Evolutionary conservation across 30 jellyfish, hydroid and myxozoan species (phyloP), one percentile per base, ranked within the genome.

Genomic region (Sanderia malayensis): DNA sequence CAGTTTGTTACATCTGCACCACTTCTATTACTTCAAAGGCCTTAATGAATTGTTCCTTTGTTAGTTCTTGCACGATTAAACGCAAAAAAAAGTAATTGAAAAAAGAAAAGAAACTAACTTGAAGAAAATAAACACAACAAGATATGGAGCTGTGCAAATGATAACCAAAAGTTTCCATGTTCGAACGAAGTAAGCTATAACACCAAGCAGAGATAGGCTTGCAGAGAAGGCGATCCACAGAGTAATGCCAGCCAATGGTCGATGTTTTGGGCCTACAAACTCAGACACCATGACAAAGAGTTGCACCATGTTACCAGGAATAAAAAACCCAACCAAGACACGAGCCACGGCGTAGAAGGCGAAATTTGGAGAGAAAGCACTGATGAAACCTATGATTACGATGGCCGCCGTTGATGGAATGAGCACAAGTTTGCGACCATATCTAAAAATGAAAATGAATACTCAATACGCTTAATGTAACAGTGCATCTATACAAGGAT

Each of bases 231-330:
- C 32, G 8, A 89, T 11, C 95, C 95, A 89, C 15, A 82, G 70
- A 0, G 85, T 61, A 15, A 70, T 74, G 18, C 97, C 97, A 30
- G 97, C 94, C 46, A 61, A 25, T 9, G 97, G 97, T 2, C 97
- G 92, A 63, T 79, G 61, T 59, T 76, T 74, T 49, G 87, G 83
- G 63, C 97, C 97, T 1, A 82, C 97, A 46, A 73, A 44, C 55
- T 89, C 97, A 4, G 93, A 60, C 18, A 70, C 34, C 52, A 89
- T 32, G 44, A 89, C 83, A 70, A 89, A 74, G 77, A 77, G 66
- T 61, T 74, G 97, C 4, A 82, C 81, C 21, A 61, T 8, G 24
- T 58, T 73, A 27, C 95, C 97, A 28, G 97, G 94, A 0, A 67
- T 23, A 91, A 89, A 81, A 69, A 89, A 69, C 37, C 97, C 97